These are phyloP conservation scores for Galerucella pusilla DNA, from an alignment of 2,888 invertebrate genomes.

Conservation along the genomic window DNA sequence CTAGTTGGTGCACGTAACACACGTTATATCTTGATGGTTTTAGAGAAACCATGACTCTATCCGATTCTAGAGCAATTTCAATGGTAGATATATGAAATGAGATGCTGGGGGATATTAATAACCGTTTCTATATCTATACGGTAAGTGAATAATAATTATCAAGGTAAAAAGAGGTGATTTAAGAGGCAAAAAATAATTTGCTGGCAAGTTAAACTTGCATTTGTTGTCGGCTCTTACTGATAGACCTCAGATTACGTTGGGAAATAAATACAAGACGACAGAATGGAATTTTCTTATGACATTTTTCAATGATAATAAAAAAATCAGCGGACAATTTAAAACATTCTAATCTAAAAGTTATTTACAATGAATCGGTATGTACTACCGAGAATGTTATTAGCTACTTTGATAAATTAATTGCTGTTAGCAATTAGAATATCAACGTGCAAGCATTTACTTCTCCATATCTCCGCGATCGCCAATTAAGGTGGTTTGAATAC, in stretches of 20 bases:
- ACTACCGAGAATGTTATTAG: constrained; percentile 21
- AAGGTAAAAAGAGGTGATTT: no score
- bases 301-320: background rate
- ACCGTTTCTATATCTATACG: no score
- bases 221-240: no score
- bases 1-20: no score
- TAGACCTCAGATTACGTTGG: no score
- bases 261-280: background rate
- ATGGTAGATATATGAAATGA: no score
- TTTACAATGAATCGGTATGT: constrained; percentile 18
- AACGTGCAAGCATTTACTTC: constrained; percentile 18
- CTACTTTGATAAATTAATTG: constrained; percentile 27
- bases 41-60: background rate
- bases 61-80: no score
- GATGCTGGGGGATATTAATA: no score
- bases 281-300: background rate
- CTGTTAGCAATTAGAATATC: constrained; percentile 18
- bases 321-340: constrained; percentile 3
- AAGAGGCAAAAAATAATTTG: no score
- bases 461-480: background rate
- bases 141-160: no score
- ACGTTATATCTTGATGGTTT: no score
- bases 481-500: background rate
- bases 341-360: constrained; percentile 13
- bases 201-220: no score